These are phyloP conservation scores for Solenopsis invicta DNA, from an alignment of 1,140 invertebrate species.

Conservation along the genomic window DNA sequence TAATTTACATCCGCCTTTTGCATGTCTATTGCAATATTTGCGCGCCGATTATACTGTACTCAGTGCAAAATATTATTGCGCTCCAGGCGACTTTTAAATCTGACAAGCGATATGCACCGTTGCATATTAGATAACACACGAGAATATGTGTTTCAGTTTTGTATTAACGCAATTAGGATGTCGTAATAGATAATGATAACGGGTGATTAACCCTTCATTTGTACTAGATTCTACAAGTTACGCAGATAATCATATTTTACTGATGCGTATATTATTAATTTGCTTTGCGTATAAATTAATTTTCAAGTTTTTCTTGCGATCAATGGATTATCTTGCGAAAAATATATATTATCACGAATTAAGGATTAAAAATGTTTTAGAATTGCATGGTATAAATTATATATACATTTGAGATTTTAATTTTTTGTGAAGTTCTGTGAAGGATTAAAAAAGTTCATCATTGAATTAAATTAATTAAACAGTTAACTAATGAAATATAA, in stretches of 20 bases:
- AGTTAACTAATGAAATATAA: constrained; percentile 10
- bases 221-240: neutral
- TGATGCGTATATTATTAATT: constrained; percentile 7
- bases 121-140: constrained; percentile 19
- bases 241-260: neutral
- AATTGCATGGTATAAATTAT: neutral
- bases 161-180: constrained; percentile 1
- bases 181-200: neutral
- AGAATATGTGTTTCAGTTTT: neutral
- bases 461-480: neutral
- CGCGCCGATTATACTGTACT: neutral
- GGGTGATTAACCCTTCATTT: constrained; percentile 22
- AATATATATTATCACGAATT: neutral
- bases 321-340: neutral
- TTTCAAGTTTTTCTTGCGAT: neutral
- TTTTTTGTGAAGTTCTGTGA: neutral
- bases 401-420: neutral
- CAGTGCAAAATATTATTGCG: constrained; percentile 42
- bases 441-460: neutral
- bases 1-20: constrained; percentile 43
- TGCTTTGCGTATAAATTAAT: constrained; percentile 21
- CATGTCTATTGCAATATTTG: constrained; percentile 22
- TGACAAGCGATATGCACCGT: neutral
- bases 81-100: constrained; percentile 25
- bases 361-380: neutral